Evolutionary conservation across 2,113 vertebrate genomes (phyloP), one percentile per base, ranked within the genome.

Genomic region (Sclerurus mexicanus): DNA sequence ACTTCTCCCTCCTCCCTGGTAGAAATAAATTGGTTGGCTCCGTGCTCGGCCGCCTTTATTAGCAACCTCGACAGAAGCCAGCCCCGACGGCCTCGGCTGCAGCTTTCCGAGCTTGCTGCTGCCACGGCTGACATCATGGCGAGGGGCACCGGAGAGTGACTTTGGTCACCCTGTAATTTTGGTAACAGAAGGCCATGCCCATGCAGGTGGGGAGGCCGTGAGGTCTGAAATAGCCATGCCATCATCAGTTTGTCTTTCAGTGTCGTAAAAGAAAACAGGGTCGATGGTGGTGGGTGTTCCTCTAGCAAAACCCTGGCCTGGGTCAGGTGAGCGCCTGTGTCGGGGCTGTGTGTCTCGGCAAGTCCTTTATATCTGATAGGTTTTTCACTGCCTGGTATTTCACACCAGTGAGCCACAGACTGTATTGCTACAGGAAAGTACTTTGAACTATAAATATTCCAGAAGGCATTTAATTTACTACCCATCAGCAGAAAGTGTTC

Each of bases 21-120:
- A 93, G 89, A 97, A 97, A 95, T 96, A 95, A 97, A 96, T 93
- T 81, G 93, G 90, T 94, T 62, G 46, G 68, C 95, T 96, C 92
- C 24, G 35, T 95, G 88, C 92, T 95, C 47, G 7, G 83, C 66
- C 12, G 42, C 89, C 71, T 95, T 97, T 96, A 95, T 95, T 89
- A 96, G 74, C 93, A 83, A 49, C 93, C 85, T 91, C 77, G 9
- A 87, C 92, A 94, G 89, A 96, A 94, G 81, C 50, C 91, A 87
- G 75, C 77, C 69, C 82, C 6, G 2, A 74, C 4, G 2, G 90
- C 73, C 92, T 89, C 40, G 0, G 49, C 69, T 62, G 80, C 80
- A 63, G 93, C 83, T 85, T 91, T 87, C 90, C 0, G 12, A 78
- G 53, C 80, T 72, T 6, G 53, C 93, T 1, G 24, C 85, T 9